phyloP scores from a whole-genome alignment of 2,888 invertebrate species.

The Watsonalla binaria region DNA sequence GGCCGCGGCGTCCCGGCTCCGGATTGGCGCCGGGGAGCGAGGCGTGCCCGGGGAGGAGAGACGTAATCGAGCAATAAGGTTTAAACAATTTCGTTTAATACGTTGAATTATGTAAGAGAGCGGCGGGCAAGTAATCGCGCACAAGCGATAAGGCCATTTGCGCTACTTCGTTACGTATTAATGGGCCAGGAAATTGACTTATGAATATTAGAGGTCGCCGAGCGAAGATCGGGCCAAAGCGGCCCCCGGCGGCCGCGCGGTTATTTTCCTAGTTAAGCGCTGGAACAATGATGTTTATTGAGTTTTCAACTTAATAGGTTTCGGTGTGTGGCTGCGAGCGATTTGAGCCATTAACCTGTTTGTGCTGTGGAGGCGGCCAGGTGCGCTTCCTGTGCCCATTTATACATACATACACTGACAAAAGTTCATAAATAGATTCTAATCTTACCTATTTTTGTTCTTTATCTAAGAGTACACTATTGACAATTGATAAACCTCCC shows the following conservation, averaged over 20 bases:
- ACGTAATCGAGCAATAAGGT: conserved; percentile 80
- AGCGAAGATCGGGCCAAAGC: conserved; percentile 68
- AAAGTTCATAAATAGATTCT: too few species aligned
- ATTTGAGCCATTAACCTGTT: conserved; percentile 66
- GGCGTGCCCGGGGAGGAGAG: conserved; percentile 73
- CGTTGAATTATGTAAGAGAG: conserved; percentile 80
- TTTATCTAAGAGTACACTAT: too few species aligned
- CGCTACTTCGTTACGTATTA: conserved; percentile 79
- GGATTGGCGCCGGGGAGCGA: conserved; percentile 67
- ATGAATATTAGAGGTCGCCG: conserved; percentile 77
- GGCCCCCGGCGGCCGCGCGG: conserved; percentile 62
- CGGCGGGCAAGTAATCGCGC: conserved; percentile 78
- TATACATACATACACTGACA: too few species aligned
- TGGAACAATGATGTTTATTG: conserved; percentile 74
- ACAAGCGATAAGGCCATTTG: conserved; percentile 79
- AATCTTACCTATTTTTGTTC: too few species aligned
- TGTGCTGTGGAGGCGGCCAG: conserved; percentile 26
- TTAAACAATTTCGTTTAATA: conserved; percentile 81
- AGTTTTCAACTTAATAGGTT: conserved; percentile 71
- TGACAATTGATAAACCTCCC: too few species aligned
- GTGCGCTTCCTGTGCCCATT: neutral
- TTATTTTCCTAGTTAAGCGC: conserved; percentile 74
- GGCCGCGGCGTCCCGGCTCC: conserved; percentile 30
- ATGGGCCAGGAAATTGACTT: conserved; percentile 79
- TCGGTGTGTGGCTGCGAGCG: conserved; percentile 53